These are phyloP conservation scores for Hoplostethus mediterraneus DNA, from an alignment of 2,797 vertebrate species.

Conservation along the genomic window DNA sequence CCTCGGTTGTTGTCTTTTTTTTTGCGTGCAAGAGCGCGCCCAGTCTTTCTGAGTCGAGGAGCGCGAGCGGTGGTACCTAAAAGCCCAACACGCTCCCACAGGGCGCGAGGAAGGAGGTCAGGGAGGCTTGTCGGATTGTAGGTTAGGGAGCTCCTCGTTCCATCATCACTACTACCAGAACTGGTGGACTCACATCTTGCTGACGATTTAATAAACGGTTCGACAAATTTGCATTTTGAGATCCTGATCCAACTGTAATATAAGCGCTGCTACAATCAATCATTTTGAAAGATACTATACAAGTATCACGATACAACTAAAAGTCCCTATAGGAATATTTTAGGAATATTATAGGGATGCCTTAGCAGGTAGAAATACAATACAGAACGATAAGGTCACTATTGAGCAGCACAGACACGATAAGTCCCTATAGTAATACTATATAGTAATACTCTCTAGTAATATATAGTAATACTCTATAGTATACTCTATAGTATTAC, in stretches of 20 bases:
- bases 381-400: not conserved
- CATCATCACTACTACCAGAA: not conserved
- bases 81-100: slow-evolving; percentile 49
- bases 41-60: slow-evolving; percentile 19
- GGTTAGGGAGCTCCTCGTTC: slow-evolving; percentile 59
- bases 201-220: too few relatives aligned
- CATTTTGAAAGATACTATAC: too few relatives aligned
- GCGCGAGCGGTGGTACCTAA: slow-evolving; percentile 1
- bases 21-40: slow-evolving; percentile 35
- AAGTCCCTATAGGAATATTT: not conserved
- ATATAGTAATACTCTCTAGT: too few relatives aligned
- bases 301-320: not conserved
- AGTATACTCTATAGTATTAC: too few relatives aligned
- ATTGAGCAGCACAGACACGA: too few relatives aligned
- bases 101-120: slow-evolving; percentile 72
- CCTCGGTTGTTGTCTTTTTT: too few relatives aligned
- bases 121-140: slow-evolving; percentile 64
- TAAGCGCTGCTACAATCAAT: not conserved
- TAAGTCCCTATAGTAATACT: too few relatives aligned
- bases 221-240: not conserved
- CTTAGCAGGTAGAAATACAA: not conserved
- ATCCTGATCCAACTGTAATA: not conserved
- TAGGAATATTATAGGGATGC: not conserved
- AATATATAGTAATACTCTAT: too few relatives aligned
- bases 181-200: too few relatives aligned